These are phyloP conservation scores for Cygnus buccinator DNA, from an alignment of 2,113 vertebrate species.

Conservation along the genomic window DNA sequence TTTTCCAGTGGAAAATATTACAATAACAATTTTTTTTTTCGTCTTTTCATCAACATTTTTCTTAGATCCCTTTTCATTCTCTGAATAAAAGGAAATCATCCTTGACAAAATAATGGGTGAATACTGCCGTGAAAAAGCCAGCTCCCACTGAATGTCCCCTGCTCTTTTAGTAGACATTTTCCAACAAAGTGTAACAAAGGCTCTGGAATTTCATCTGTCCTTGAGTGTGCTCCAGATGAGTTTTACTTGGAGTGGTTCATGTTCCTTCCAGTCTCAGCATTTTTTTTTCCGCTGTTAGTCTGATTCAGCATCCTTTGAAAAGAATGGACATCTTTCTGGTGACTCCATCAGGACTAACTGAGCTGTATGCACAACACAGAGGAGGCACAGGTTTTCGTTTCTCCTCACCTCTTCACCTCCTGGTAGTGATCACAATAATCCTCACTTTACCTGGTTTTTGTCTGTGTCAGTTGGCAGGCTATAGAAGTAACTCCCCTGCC, in stretches of 20 bases:
- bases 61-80: constrained; percentile 52
- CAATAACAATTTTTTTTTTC: not conserved
- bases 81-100: constrained; percentile 39
- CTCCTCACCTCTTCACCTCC: not conserved
- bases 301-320: constrained; percentile 11
- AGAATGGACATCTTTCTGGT: not conserved
- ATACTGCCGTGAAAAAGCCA: constrained; percentile 1
- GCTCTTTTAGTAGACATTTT: constrained; percentile 38
- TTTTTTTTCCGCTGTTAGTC: not conserved
- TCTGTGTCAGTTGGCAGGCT: not conserved
- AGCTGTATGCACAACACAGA: not conserved
- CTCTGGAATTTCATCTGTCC: constrained; percentile 36
- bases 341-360: not conserved
- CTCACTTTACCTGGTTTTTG: not conserved
- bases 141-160: constrained; percentile 6
- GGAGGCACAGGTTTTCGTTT: not conserved
- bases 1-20: constrained; percentile 60
- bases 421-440: not conserved
- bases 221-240: constrained; percentile 19
- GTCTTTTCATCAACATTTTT: constrained; percentile 25
- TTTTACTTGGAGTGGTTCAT: not conserved
- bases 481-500: not conserved
- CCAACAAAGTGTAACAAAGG: not conserved
- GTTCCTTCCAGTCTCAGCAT: not conserved
- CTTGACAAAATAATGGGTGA: constrained; percentile 19